phyloP scores from a whole-genome alignment of 1,140 invertebrate species.

The Rhopalosiphum maidis region DNA sequence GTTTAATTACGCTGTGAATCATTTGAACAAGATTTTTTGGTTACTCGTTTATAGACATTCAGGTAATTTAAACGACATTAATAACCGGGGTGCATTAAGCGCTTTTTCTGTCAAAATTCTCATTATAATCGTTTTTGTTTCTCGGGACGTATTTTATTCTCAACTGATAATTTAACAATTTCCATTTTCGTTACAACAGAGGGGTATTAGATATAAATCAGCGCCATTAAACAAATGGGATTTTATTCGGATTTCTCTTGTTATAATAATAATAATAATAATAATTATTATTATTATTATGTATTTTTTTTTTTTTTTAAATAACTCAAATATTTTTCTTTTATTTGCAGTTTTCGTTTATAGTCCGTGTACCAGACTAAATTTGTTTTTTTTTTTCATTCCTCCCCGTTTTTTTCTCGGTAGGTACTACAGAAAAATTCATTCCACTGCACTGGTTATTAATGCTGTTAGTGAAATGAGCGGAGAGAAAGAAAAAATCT shows the following conservation, averaged over 20 bases:
- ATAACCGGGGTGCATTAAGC: conserved; percentile 9
- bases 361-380: neutral
- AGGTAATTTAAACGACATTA: conserved; percentile 36
- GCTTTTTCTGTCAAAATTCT: conserved; percentile 33
- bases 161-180: conserved; percentile 19
- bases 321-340: conserved; percentile 18
- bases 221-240: conserved; percentile 30
- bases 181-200: conserved; percentile 22
- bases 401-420: neutral
- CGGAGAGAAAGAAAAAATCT: neutral
- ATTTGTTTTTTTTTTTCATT: conserved; percentile 11
- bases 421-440: neutral
- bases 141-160: neutral
- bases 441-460: conserved; percentile 33
- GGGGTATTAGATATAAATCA: conserved; percentile 44
- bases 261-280: neutral
- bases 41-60: neutral
- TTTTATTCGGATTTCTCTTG: conserved; percentile 25
- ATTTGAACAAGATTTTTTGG: conserved; percentile 31
- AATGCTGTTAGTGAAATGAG: conserved; percentile 1
- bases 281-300: conserved; percentile 23
- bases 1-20: conserved; percentile 28
- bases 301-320: conserved; percentile 21
- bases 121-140: conserved; percentile 43
- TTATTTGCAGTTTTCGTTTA: neutral